phyloP scores from a whole-genome alignment of 2,797 vertebrate genomes.

The Leptodactylus fallax region DNA sequence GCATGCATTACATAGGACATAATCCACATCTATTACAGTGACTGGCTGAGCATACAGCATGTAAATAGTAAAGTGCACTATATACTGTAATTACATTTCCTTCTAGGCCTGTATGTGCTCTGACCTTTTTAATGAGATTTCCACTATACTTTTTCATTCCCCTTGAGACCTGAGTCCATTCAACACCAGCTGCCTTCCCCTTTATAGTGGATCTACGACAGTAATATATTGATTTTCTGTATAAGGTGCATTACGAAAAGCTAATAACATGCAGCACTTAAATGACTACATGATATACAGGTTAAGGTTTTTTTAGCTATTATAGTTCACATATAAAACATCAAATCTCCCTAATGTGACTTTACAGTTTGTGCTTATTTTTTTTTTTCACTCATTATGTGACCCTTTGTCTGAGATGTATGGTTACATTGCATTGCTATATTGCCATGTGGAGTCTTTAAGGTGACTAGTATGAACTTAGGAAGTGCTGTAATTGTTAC shows the following conservation, averaged over 20 bases:
- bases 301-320: neutral
- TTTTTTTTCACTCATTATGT: no score
- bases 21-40: neutral
- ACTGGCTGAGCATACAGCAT: neutral
- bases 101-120: neutral
- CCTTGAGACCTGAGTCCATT: neutral
- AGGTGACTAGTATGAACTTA: neutral
- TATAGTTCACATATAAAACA: neutral
- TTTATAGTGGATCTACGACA: neutral
- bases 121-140: neutral
- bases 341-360: no score
- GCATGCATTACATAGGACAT: no score
- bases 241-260: neutral
- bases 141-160: neutral
- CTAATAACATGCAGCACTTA: neutral
- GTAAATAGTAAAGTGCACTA: neutral
- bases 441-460: neutral
- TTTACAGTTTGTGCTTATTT: no score
- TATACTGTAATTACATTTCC: slow-evolving; percentile 4
- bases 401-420: no score
- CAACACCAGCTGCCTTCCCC: neutral
- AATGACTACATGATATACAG: neutral
- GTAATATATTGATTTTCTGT: slow-evolving; percentile 42
- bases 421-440: no score
- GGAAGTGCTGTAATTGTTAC: no score